These are phyloP conservation scores for Chinchilla lanigera DNA, from an alignment of 2,113 vertebrate genomes.

Conservation along the genomic window DNA sequence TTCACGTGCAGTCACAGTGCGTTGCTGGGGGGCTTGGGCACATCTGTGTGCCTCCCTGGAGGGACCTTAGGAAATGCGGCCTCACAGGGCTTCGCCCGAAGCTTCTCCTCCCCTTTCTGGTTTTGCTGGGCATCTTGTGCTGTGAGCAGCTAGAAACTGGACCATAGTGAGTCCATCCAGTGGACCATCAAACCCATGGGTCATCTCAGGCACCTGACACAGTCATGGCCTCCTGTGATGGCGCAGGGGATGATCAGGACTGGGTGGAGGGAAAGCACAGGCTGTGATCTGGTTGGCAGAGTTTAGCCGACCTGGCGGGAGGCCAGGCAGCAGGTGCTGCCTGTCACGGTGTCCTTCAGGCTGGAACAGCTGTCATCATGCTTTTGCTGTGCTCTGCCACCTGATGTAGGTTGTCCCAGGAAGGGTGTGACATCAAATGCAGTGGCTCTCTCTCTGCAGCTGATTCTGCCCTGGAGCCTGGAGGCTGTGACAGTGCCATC, in stretches of 20 bases:
- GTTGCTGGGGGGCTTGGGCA: accelerated
- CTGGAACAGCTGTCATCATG: accelerated
- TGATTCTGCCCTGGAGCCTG: not conserved
- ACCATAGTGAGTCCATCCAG: not conserved
- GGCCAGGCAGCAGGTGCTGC: not conserved
- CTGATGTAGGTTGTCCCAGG: not conserved
- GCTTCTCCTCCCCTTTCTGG: not conserved
- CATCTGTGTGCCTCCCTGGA: accelerated
- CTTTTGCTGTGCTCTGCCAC: not conserved
- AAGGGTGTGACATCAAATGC: not conserved
- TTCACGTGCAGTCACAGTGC: not conserved
- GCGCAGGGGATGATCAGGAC: not conserved
- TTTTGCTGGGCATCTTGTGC: not conserved
- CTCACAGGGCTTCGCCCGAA: accelerated
- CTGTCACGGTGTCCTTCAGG: not conserved
- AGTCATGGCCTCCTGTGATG: not conserved
- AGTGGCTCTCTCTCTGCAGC: not conserved
- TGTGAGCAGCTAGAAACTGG: not conserved
- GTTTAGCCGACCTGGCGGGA: not conserved
- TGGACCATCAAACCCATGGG: not conserved
- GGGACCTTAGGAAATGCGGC: not conserved
- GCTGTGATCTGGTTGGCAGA: not conserved
- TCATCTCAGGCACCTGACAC: not conserved
- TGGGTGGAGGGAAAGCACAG: not conserved
- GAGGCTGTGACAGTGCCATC: not conserved